Evolutionary conservation across 2,113 vertebrate species (phyloP).

Genomic region (Podarcis cretensis): DNA sequence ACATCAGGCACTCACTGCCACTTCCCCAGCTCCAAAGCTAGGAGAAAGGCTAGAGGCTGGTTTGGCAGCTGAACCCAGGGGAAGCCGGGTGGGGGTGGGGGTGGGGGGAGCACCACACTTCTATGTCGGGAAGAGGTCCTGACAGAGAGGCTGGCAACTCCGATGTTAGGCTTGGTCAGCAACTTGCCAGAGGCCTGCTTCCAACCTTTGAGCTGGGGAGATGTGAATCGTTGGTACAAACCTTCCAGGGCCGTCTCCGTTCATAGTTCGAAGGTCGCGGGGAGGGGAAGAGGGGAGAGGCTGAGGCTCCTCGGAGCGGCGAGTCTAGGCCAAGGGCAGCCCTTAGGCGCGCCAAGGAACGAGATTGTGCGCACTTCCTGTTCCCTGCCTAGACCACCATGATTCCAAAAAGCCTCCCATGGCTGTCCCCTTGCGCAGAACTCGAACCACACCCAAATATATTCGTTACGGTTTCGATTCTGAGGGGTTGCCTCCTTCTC

Average conservation of each 20-base stretch:
- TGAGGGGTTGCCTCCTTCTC: background rate
- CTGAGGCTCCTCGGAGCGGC: background rate
- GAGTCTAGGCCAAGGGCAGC: background rate
- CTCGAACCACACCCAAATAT: background rate
- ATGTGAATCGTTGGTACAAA: background rate
- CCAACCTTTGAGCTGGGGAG: background rate
- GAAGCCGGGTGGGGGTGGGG: too few relatives aligned
- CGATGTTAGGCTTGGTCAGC: too few relatives aligned
- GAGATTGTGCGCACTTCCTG: background rate
- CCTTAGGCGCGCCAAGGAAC: too few relatives aligned
- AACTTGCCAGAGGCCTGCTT: background rate
- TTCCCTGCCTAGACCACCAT: too few relatives aligned
- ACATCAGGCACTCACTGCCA: background rate
- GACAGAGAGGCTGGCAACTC: too few relatives aligned
- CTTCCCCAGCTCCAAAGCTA: background rate
- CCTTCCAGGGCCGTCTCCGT: background rate
- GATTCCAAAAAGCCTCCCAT: background rate
- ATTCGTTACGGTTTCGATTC: background rate
- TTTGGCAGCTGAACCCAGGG: too few relatives aligned
- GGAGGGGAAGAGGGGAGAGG: background rate
- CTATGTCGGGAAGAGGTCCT: too few relatives aligned
- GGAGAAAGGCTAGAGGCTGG: too few relatives aligned
- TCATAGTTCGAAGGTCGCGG: background rate
- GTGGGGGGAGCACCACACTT: too few relatives aligned
- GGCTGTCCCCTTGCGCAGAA: background rate